A percentile compares a stretch with the other conserved stretches of the same genome.
phyloP scores from a whole-genome alignment of 2,888 invertebrate species.

The Choristoneura rosaceana region DNA sequence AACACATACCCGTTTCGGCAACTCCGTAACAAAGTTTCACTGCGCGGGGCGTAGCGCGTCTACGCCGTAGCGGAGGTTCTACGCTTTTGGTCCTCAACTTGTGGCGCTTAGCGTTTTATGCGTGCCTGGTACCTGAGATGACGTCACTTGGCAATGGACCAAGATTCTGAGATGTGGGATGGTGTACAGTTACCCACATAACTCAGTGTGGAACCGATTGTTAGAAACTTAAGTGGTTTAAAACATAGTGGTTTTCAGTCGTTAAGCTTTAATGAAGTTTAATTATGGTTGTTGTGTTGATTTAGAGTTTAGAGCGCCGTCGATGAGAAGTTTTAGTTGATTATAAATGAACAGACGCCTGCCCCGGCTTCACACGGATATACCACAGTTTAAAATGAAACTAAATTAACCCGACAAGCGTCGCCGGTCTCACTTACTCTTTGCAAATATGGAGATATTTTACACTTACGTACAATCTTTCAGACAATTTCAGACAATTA shows the following conservation, averaged over 20 bases:
- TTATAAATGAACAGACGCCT: not conserved
- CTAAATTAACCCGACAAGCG: too few relatives aligned
- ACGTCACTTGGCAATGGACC: conserved; percentile 40
- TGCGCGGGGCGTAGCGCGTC: conserved; percentile 68
- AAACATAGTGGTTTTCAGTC: conserved; percentile 29
- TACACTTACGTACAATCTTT: too few relatives aligned
- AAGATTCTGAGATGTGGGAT: conserved; percentile 37
- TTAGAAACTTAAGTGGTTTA: conserved; percentile 38
- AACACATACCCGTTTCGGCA: conserved; percentile 35
- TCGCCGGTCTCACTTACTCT: too few relatives aligned
- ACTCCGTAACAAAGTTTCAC: conserved; percentile 46
- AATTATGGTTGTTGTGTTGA: conserved; percentile 29
- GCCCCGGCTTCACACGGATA: too few relatives aligned
- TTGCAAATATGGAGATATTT: too few relatives aligned
- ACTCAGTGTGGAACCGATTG: conserved; percentile 23
- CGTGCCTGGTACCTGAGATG: conserved; percentile 36
- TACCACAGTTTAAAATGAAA: too few relatives aligned
- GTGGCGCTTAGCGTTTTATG: conserved; percentile 63
- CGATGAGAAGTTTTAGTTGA: not conserved
- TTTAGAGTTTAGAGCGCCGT: not conserved
- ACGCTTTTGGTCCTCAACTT: conserved; percentile 70
- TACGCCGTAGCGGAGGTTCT: conserved; percentile 72
- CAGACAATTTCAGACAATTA: too few relatives aligned
- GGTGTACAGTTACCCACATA: conserved; percentile 40
- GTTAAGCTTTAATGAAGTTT: conserved; percentile 20